phyloP scores from a whole-genome alignment of 2,888 invertebrate genomes.

The Euzetes globulus region DNA sequence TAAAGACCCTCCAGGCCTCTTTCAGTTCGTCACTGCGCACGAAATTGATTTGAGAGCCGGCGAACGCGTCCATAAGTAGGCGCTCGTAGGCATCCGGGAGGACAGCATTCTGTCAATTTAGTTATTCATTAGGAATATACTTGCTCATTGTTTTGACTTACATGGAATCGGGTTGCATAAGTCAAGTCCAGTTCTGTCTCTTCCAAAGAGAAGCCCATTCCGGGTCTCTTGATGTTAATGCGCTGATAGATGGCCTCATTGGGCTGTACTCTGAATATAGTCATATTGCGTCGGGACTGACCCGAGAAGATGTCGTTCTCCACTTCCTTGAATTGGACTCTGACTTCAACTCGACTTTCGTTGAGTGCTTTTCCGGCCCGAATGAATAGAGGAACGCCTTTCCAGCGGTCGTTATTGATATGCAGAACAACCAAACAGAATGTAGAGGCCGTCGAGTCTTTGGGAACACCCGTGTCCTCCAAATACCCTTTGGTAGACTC shows the following conservation, averaged over 20 bases:
- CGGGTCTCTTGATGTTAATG: constrained; percentile 34
- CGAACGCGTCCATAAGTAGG: constrained; percentile 35
- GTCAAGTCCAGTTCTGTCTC: constrained; percentile 31
- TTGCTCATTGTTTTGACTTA: not conserved
- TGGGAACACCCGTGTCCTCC: constrained; percentile 28
- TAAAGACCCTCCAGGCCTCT: constrained; percentile 36
- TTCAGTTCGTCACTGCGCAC: constrained; percentile 35
- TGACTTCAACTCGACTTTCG: constrained; percentile 29
- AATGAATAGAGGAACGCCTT: constrained; percentile 37
- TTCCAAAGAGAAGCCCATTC: constrained; percentile 5
- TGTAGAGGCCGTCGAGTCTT: constrained; percentile 32
- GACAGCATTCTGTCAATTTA: not conserved
- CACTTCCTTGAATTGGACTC: constrained; percentile 28
- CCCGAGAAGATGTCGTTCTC: constrained; percentile 23
- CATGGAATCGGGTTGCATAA: constrained; percentile 31
- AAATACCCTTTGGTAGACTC: constrained; percentile 10
- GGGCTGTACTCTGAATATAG: constrained; percentile 36
- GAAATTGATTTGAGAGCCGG: constrained; percentile 30
- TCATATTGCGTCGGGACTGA: constrained; percentile 20
- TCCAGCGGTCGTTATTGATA: constrained; percentile 36
- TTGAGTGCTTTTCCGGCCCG: constrained; percentile 34
- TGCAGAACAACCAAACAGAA: constrained; percentile 34
- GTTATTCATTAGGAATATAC: not conserved
- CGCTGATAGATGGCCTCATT: constrained; percentile 36
- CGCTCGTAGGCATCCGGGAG: constrained; percentile 37